phyloP scores from a whole-genome alignment of 2,113 vertebrate species.

The Catharus minimus region DNA sequence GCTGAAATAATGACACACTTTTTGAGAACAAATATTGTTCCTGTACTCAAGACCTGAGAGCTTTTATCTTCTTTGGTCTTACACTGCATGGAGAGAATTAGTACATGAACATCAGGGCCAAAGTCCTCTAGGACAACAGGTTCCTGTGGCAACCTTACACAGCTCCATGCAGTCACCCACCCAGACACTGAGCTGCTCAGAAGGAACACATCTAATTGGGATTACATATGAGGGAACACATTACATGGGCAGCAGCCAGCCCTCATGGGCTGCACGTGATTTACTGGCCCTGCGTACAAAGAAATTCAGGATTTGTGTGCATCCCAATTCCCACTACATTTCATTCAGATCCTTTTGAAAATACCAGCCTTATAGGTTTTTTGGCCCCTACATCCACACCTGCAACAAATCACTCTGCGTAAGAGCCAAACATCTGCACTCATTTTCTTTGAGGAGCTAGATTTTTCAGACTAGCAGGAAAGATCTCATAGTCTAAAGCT shows the following conservation, averaged over 20 bases:
- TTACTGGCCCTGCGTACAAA: background rate
- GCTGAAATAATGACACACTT: background rate
- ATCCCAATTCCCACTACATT: background rate
- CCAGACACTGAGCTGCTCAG: background rate
- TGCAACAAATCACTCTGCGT: background rate
- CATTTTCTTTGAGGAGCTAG: background rate
- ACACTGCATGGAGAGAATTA: background rate
- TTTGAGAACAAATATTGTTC: background rate
- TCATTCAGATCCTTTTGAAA: background rate
- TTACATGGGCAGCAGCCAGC: rapidly evolving
- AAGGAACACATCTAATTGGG: background rate
- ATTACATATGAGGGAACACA: background rate
- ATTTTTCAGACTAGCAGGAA: background rate
- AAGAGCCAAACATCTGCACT: background rate
- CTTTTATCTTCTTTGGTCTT: background rate
- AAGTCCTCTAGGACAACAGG: background rate
- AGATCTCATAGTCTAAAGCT: background rate
- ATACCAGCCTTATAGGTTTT: background rate
- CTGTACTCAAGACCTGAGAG: background rate
- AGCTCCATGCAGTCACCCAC: background rate
- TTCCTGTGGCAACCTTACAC: background rate
- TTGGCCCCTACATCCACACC: background rate
- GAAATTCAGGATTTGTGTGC: background rate
- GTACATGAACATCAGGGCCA: background rate
- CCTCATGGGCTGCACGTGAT: rapidly evolving